Base-by-base conservation (phyloP, 2,888 invertebrate genomes). In the Drosophila neutralis region DNA sequence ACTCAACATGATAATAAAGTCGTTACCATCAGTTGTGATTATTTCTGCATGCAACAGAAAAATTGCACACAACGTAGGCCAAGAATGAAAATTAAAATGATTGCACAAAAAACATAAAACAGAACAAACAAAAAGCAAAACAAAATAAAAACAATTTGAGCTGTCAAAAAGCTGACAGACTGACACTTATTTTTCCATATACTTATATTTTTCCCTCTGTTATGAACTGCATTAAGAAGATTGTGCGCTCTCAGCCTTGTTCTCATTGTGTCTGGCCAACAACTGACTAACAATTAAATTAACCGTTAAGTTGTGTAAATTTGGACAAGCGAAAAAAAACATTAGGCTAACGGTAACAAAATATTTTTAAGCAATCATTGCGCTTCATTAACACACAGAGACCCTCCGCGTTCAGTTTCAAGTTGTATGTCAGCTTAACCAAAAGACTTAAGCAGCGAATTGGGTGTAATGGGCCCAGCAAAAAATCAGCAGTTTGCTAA, bases 221-320 rank as follows among this genome's bases (percentile, higher is more conserved):
- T 68, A 48, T 73, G 42, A 68, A 78, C 61, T 86, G 72, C 70
- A 83, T 76, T 67, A 62, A 60, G 40, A 67, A 64, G 51, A 31
- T 52, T 76, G 59, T 36, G 62, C 24, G 68, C 57, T 59, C 49
- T 51, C 24, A 40, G 63, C 53, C 57, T 69, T 69, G 66, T 78
- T 81, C 72, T 51, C 60, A 59, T 67, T 27, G 18, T 11, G 24
- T n/a, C 48, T 66, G 48, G 62, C 62, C 42, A 58, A 60, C 42
- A 63, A 63, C 68, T 53, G 53, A 59, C 68, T 68, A 64, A 61
- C 73, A 76, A 78, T 77, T 69, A 86, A 81, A 89, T 83, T 62
- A 78, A 81, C 90, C 79, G 87, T 88, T 90, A 87, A 77, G 75
- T 81, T 89, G 86, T 79, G 76, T 77, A 83, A 90, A 84, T 87